Evolutionary conservation across 2,888 invertebrate genomes (phyloP).

Genomic region (Thalpophila matura): DNA sequence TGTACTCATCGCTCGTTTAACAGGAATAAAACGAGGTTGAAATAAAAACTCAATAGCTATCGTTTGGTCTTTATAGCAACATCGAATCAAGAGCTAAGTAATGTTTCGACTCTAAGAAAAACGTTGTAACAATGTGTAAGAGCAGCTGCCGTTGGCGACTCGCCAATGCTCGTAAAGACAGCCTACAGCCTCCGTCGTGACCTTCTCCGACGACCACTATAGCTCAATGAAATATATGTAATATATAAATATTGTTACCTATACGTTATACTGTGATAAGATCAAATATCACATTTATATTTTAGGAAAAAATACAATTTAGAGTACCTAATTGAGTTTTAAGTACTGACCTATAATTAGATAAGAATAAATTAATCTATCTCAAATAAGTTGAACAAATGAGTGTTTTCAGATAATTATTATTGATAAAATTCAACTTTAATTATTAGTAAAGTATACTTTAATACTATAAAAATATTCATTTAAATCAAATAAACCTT

Average conservation of each 20-base stretch:
- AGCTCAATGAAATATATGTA: constrained; percentile 28
- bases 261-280: not conserved
- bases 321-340: too few relatives aligned
- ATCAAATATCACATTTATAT: not conserved
- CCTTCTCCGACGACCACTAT: constrained; percentile 41
- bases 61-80: constrained; percentile 45
- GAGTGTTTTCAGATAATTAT: not conserved
- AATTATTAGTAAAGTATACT: constrained; percentile 9
- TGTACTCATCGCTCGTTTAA: constrained; percentile 7
- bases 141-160: constrained; percentile 72
- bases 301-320: not conserved
- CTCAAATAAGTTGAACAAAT: not conserved
- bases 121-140: constrained; percentile 69
- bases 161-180: constrained; percentile 69
- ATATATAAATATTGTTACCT: constrained; percentile 9
- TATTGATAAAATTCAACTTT: not conserved
- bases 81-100: constrained; percentile 67
- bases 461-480: constrained; percentile 10
- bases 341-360: too few relatives aligned
- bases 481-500: constrained; percentile 19
- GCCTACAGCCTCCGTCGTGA: constrained; percentile 55
- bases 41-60: constrained; percentile 40
- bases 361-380: not conserved
- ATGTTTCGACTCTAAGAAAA: constrained; percentile 67
- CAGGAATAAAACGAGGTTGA: constrained; percentile 16